A percentile compares a stretch with the other conserved stretches of the same genome.
These are phyloP conservation scores for Caenorhabditis sp. DNA, from an alignment of 2,888 invertebrate genomes.

Conservation along the genomic window DNA sequence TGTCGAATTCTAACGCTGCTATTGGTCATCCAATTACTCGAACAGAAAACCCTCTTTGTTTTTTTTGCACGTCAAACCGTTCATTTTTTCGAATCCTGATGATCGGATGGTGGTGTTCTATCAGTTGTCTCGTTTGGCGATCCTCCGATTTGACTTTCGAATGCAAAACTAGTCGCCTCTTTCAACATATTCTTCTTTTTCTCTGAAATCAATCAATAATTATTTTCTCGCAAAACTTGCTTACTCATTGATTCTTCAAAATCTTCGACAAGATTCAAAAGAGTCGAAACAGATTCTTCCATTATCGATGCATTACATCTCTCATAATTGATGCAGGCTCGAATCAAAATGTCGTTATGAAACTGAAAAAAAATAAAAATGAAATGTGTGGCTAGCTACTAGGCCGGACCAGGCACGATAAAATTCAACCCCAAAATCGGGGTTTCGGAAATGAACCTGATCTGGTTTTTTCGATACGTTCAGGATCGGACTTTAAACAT, in stretches of 20 bases:
- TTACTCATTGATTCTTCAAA: conserved; percentile 35
- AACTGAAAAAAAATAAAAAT: conserved; percentile 9
- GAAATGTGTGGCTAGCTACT: no score
- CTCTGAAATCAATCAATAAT: conserved; percentile 18
- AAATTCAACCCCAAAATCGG: no score
- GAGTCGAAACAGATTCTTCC: conserved; percentile 40
- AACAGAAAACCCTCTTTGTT: no score
- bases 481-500: no score
- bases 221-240: neutral
- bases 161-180: conserved; percentile 13
- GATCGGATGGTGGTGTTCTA: conserved; percentile 10
- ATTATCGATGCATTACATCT: conserved; percentile 31
- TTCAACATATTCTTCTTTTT: conserved; percentile 15
- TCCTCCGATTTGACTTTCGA: conserved; percentile 21
- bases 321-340: conserved; percentile 30
- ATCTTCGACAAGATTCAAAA: conserved; percentile 35
- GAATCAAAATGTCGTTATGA: conserved; percentile 25
- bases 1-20: no score
- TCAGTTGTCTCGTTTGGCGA: conserved; percentile 41
- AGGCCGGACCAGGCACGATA: no score
- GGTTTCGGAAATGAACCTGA: no score
- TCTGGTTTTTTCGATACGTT: no score
- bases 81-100: neutral
- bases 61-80: no score
- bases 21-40: no score